Evolutionary conservation across 2,888 invertebrate species (phyloP).

Genomic region (Leucophenga maculata): DNA sequence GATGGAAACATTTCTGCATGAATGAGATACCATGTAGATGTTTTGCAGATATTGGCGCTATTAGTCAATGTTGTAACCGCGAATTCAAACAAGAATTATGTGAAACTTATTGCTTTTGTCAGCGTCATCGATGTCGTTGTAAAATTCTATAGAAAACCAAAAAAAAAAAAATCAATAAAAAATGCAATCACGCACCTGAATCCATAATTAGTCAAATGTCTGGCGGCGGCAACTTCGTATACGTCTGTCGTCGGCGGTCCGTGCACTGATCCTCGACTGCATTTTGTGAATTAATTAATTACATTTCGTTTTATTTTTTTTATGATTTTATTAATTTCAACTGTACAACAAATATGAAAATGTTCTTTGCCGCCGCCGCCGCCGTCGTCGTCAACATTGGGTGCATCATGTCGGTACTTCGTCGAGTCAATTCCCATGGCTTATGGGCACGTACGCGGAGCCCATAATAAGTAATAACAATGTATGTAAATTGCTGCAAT

Average conservation of each 20-base stretch:
- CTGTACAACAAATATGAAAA: background rate
- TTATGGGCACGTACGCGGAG: slow-evolving; percentile 66
- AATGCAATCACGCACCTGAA: slow-evolving; percentile 64
- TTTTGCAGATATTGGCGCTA: background rate
- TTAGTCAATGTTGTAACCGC: slow-evolving; percentile 3
- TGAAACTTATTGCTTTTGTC: slow-evolving; percentile 8
- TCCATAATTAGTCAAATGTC: slow-evolving; percentile 52
- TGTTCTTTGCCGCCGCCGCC: background rate
- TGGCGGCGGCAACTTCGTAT: slow-evolving; percentile 29
- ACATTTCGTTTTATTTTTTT: slow-evolving; percentile 41
- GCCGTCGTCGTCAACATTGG: background rate
- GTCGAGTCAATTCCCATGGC: slow-evolving; percentile 62
- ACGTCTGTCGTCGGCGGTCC: slow-evolving; percentile 49
- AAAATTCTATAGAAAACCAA: slow-evolving; percentile 58
- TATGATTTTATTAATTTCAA: slow-evolving; percentile 63
- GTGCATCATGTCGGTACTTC: background rate
- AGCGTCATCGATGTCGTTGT: slow-evolving; percentile 25
- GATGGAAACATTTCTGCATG: too few relatives aligned
- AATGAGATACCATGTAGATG: background rate
- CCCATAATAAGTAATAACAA: slow-evolving; percentile 62
- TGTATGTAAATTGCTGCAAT: slow-evolving; percentile 65
- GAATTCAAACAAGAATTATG: background rate
- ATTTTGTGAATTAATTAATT: slow-evolving; percentile 61
- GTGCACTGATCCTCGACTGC: slow-evolving; percentile 25
- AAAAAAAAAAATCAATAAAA: slow-evolving; percentile 36